Conservation (phyloP, 1,140 invertebrate genomes). For the Neotoxoptera formosana region DNA sequence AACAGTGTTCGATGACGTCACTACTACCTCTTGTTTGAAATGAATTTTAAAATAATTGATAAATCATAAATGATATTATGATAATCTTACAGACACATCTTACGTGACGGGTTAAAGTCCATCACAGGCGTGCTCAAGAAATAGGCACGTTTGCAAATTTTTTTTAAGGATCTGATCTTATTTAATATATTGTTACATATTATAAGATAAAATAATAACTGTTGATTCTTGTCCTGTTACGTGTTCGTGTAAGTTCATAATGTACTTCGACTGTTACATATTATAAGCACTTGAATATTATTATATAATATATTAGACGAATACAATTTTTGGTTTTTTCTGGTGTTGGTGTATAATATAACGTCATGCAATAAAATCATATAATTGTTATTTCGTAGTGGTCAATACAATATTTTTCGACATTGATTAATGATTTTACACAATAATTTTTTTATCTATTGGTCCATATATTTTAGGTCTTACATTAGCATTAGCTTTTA, state of each 20-base stretch:
- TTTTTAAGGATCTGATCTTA: neutral
- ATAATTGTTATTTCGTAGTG: neutral
- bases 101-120: neutral
- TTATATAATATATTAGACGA: no score
- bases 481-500: neutral
- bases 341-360: no score
- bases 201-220: no score
- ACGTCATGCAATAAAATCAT: no score
- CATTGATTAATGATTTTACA: neutral
- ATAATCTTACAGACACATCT: no score
- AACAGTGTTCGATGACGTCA: neutral
- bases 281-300: no score
- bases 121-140: neutral
- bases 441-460: neutral
- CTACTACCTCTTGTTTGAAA: neutral
- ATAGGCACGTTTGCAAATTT: neutral
- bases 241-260: no score
- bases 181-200: no score
- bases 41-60: neutral
- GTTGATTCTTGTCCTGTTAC: no score
- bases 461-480: neutral
- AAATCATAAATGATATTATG: neutral
- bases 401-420: neutral
- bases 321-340: no score
- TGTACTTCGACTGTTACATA: no score